phyloP scores from a whole-genome alignment of 2,888 invertebrate species.

The Drosophila fulvimacula region DNA sequence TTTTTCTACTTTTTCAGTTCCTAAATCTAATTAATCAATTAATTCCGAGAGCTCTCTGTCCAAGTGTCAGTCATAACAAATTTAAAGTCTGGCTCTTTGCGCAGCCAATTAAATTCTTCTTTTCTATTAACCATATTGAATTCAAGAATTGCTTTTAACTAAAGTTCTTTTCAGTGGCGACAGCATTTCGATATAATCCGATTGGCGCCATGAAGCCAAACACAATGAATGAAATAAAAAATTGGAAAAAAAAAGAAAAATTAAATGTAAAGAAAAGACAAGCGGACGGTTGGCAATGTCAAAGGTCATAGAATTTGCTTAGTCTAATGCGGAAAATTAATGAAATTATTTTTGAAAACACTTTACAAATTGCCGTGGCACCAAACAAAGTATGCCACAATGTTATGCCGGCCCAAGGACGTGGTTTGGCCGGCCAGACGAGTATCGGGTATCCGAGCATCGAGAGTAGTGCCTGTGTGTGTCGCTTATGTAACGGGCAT shows the following conservation, averaged over 20 bases:
- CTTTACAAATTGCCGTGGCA: slow-evolving; percentile 43
- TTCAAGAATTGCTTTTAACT: slow-evolving; percentile 14
- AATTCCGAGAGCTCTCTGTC: not conserved
- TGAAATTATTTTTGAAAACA: slow-evolving; percentile 56
- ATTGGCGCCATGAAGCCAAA: slow-evolving; percentile 27
- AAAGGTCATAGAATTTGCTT: slow-evolving; percentile 55
- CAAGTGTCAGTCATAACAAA: not conserved
- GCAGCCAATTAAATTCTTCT: not conserved
- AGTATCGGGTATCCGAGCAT: not conserved
- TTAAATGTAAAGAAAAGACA: not conserved
- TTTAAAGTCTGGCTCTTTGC: not conserved
- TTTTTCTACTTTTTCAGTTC: not conserved
- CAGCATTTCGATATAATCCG: slow-evolving; percentile 25
- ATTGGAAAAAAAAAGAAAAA: not conserved
- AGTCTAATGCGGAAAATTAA: slow-evolving; percentile 49
- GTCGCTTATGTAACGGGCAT: slow-evolving; percentile 6
- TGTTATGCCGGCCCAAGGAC: slow-evolving; percentile 19
- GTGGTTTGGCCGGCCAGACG: not conserved
- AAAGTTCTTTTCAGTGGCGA: not conserved
- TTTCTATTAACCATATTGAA: not conserved
- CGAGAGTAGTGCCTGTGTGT: slow-evolving; percentile 1
- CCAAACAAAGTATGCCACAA: slow-evolving; percentile 27
- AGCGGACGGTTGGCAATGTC: slow-evolving; percentile 31
- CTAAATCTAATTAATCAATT: not conserved
- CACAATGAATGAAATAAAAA: not conserved